A percentile compares a stretch with the other conserved stretches of the same genome.
These are phyloP conservation scores for Caenorhabditis panamensis DNA, from an alignment of 2,888 invertebrate genomes.

Conservation along the genomic window DNA sequence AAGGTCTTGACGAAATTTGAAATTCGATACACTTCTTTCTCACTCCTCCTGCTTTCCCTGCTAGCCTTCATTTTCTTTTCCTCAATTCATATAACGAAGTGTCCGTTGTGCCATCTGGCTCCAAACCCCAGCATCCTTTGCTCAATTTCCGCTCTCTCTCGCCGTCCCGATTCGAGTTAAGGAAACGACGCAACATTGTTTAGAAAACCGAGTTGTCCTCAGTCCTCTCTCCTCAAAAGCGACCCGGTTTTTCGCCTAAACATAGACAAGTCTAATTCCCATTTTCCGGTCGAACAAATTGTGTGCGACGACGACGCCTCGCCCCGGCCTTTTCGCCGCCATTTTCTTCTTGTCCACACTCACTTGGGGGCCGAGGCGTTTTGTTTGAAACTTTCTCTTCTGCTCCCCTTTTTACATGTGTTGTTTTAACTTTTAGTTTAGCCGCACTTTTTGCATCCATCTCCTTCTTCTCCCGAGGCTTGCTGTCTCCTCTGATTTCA, in stretches of 20 bases:
- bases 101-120: slow-evolving; percentile 10
- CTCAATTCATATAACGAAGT: slow-evolving; percentile 55
- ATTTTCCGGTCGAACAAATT: slow-evolving; percentile 64
- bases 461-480: slow-evolving; percentile 13
- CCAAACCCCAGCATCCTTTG: too few relatives aligned
- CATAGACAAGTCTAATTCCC: slow-evolving; percentile 60
- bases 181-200: neutral
- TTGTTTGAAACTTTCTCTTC: slow-evolving; percentile 17
- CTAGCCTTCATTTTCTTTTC: too few relatives aligned
- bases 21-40: slow-evolving; percentile 50
- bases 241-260: slow-evolving; percentile 14
- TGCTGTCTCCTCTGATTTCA: slow-evolving; percentile 49
- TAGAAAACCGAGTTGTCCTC: neutral
- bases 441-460: slow-evolving; percentile 48
- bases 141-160: slow-evolving; percentile 28
- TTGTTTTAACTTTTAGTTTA: slow-evolving; percentile 52
- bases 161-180: neutral
- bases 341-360: slow-evolving; percentile 21
- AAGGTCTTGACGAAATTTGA: slow-evolving; percentile 4
- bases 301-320: slow-evolving; percentile 48
- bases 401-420: too few relatives aligned
- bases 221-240: slow-evolving; percentile 21
- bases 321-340: slow-evolving; percentile 21
- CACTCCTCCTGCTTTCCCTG: neutral
- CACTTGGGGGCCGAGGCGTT: too few relatives aligned